Conservation (phyloP, 2,888 invertebrate species). For the Tetragnatha montana region DNA sequence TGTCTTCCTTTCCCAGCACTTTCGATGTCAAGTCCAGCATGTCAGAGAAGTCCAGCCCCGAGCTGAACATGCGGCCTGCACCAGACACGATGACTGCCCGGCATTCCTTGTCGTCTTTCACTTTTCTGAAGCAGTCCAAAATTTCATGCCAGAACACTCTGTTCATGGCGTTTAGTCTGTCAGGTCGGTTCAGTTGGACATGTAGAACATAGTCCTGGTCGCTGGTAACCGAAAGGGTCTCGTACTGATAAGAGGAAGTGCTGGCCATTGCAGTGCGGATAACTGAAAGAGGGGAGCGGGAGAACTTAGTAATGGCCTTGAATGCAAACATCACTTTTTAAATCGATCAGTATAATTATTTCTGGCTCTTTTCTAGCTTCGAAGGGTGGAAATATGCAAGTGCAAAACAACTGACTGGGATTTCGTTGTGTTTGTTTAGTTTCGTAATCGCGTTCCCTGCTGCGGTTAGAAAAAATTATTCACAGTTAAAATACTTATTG, state of each 20-base stretch:
- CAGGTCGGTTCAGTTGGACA: slow-evolving; percentile 92
- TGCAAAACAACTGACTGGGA: too few species aligned
- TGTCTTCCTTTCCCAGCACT: slow-evolving; percentile 81
- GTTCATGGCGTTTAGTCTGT: slow-evolving; percentile 90
- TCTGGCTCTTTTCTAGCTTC: too few species aligned
- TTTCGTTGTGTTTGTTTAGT: too few species aligned
- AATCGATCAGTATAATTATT: too few species aligned
- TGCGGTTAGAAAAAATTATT: too few species aligned
- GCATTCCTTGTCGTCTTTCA: slow-evolving; percentile 87
- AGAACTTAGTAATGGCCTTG: neutral
- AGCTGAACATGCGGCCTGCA: slow-evolving; percentile 89
- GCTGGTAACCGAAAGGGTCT: slow-evolving; percentile 70
- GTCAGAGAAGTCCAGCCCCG: slow-evolving; percentile 83
- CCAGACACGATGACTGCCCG: slow-evolving; percentile 90
- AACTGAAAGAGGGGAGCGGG: neutral
- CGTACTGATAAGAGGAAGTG: slow-evolving; percentile 69
- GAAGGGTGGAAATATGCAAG: too few species aligned
- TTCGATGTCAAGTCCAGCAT: slow-evolving; percentile 80
- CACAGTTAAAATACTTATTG: too few species aligned
- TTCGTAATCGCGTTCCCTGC: too few species aligned
- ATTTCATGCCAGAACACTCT: slow-evolving; percentile 83
- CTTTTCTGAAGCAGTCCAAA: slow-evolving; percentile 84
- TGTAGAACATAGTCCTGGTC: slow-evolving; percentile 75
- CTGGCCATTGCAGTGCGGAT: slow-evolving; percentile 35
- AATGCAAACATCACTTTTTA: neutral